Conservation (phyloP, 2,797 vertebrate genomes). For the Uromys caudimaculatus region DNA sequence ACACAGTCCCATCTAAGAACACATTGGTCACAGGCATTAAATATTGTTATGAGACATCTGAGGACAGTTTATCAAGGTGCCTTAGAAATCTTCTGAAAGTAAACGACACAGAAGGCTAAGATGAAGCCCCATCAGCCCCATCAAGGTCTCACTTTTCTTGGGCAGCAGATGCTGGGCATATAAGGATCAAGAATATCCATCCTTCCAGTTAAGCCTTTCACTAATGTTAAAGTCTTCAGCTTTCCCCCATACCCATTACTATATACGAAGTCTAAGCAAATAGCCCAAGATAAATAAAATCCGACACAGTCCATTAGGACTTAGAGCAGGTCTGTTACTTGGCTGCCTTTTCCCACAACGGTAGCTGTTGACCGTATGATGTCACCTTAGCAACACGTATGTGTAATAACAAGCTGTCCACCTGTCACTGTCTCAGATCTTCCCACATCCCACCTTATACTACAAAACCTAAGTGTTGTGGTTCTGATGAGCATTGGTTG, state of each 20-base stretch:
- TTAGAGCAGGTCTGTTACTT: not conserved
- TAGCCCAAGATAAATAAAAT: not conserved
- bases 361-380: not conserved
- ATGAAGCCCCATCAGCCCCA: too few species aligned
- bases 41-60: not conserved
- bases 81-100: not conserved
- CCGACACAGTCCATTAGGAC: not conserved
- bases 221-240: not conserved
- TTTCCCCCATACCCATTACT: not conserved
- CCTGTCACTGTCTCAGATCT: not conserved
- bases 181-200: too few species aligned
- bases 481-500: not conserved
- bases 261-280: not conserved
- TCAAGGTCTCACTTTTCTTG: not conserved
- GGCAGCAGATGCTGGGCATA: not conserved
- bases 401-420: not conserved
- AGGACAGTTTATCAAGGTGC: not conserved
- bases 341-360: not conserved
- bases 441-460: not conserved
- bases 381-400: rapidly evolving
- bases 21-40: not conserved
- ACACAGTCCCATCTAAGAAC: not conserved
- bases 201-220: not conserved
- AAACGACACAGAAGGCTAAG: not conserved
- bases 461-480: not conserved